A percentile compares a stretch with the other conserved stretches of the same genome.
phyloP scores from a whole-genome alignment of 1,140 invertebrate genomes.

The Neelides sp. region DNA sequence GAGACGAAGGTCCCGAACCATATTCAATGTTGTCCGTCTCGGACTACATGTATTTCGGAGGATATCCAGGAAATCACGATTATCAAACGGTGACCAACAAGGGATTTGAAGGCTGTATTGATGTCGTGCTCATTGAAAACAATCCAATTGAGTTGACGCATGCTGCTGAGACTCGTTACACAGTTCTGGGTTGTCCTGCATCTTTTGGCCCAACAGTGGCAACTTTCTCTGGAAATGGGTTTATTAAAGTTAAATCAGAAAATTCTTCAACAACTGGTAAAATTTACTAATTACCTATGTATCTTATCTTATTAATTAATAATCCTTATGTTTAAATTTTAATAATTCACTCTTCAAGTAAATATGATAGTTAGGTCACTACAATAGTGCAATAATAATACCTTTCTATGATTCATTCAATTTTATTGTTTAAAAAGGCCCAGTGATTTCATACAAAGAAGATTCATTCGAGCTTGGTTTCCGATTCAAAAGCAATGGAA shows the following conservation, averaged over 20 bases:
- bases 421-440: too few relatives aligned
- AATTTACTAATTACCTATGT: too few relatives aligned
- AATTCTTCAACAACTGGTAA: not conserved
- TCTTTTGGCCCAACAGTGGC: conserved; percentile 14
- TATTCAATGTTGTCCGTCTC: conserved; percentile 41
- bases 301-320: not conserved
- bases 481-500: conserved; percentile 70
- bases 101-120: conserved; percentile 89
- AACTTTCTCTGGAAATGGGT: conserved; percentile 23
- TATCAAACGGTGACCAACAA: conserved; percentile 50
- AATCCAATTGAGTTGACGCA: conserved; percentile 63
- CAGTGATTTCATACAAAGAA: conserved; percentile 12
- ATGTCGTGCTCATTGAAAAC: conserved; percentile 60
- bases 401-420: too few relatives aligned
- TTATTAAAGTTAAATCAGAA: conserved; percentile 13
- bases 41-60: conserved; percentile 76
- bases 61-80: conserved; percentile 56
- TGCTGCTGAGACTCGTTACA: conserved; percentile 61
- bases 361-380: too few relatives aligned
- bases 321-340: not conserved
- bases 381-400: too few relatives aligned
- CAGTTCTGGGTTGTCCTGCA: conserved; percentile 66
- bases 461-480: conserved; percentile 54
- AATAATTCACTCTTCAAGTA: not conserved
- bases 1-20: conserved; percentile 36